These are phyloP conservation scores for Pocota personata DNA, from an alignment of 2,888 invertebrate species.

Conservation along the genomic window DNA sequence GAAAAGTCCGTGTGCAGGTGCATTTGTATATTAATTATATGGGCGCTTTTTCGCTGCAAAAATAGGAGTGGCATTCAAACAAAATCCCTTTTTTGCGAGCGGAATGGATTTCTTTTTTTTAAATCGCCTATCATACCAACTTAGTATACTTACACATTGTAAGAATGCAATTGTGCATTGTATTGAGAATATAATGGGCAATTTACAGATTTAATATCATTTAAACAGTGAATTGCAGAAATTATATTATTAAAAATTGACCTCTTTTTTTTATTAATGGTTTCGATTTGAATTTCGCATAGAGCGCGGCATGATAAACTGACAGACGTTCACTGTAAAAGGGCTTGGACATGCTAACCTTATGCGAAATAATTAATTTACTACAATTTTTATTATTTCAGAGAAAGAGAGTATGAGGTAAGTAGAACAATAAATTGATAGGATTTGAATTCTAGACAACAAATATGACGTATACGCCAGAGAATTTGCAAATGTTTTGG, in stretches of 20 bases:
- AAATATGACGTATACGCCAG: constrained; percentile 4
- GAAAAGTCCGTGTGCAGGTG: constrained; percentile 1
- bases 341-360: constrained; percentile 52
- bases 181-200: background rate
- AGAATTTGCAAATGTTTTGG: background rate
- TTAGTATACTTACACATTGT: background rate
- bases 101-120: background rate
- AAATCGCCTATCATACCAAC: too few relatives aligned
- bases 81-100: constrained; percentile 1
- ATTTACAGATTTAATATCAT: constrained; percentile 7
- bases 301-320: constrained; percentile 55
- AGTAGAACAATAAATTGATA: constrained; percentile 9
- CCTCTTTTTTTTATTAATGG: background rate
- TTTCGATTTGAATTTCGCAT: constrained; percentile 23
- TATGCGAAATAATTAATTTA: constrained; percentile 35
- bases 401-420: background rate
- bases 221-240: background rate
- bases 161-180: background rate
- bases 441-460: background rate
- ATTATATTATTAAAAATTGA: background rate
- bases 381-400: constrained; percentile 14
- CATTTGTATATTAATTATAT: constrained; percentile 22
- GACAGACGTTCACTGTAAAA: constrained; percentile 35
- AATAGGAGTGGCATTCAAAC: constrained; percentile 57
- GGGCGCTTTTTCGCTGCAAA: constrained; percentile 14